Percentiles rank a stretch among this genome's conserved stretches.
These are phyloP conservation scores for Rhadina sibilatrix DNA, from an alignment of 2,113 vertebrate genomes.

Conservation along the genomic window DNA sequence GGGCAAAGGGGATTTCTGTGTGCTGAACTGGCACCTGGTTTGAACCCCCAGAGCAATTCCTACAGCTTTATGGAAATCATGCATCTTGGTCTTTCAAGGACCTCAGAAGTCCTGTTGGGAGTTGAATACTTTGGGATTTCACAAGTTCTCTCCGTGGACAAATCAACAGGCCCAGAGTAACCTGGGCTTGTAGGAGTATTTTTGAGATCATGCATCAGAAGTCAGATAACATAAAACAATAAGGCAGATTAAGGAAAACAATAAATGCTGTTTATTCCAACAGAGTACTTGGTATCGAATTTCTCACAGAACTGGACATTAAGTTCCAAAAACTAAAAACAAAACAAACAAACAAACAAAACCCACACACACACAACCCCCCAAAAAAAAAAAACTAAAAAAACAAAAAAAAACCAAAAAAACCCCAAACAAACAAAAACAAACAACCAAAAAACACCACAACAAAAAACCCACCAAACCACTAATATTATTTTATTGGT, in stretches of 20 bases:
- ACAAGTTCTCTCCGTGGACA: not conserved
- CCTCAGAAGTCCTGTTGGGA: not conserved
- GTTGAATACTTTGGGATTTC: not conserved
- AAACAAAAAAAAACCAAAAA: not conserved
- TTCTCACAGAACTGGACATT: not conserved
- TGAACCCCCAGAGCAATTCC: not conserved
- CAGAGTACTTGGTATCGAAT: not conserved
- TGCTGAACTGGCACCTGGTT: not conserved
- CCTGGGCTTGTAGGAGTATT: not conserved
- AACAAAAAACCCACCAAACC: too few species aligned
- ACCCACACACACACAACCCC: too few species aligned
- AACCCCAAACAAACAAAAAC: too few species aligned
- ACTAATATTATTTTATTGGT: accelerated
- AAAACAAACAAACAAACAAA: too few species aligned
- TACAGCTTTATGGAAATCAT: not conserved
- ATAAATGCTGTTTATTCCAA: not conserved
- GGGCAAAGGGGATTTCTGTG: not conserved
- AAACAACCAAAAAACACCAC: too few species aligned
- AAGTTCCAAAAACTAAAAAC: not conserved
- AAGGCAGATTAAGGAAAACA: not conserved
- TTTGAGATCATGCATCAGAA: not conserved
- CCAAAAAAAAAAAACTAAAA: accelerated
- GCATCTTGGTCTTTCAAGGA: not conserved
- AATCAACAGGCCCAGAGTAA: not conserved
- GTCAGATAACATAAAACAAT: not conserved